Percentiles rank a stretch among this genome's conserved stretches.
phyloP scores from a whole-genome alignment of 2,113 vertebrate genomes.

The Nansenia antarctica region DNA sequence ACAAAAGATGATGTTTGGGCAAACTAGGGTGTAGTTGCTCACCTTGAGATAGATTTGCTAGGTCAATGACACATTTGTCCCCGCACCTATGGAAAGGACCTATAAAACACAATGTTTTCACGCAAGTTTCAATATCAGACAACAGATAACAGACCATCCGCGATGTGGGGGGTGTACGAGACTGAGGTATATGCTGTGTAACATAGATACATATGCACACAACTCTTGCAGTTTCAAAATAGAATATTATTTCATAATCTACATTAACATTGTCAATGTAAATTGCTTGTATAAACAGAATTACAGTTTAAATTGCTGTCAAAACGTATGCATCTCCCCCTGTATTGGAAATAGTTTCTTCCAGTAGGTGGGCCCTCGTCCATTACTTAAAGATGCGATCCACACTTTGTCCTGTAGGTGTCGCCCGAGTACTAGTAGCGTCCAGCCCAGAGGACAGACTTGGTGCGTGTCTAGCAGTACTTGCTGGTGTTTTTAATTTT shows the following conservation, averaged over 20 bases:
- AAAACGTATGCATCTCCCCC: neutral
- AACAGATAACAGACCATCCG: neutral
- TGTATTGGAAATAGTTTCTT: neutral
- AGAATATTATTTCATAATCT: too few relatives aligned
- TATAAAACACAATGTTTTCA: neutral
- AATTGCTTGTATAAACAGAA: neutral
- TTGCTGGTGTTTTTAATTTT: too few relatives aligned
- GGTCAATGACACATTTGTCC: neutral
- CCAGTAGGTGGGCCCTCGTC: neutral
- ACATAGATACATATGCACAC: too few relatives aligned
- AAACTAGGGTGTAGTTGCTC: slow-evolving; percentile 5
- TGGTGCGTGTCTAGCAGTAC: neutral
- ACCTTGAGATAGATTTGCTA: slow-evolving; percentile 23
- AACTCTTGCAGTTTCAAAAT: too few relatives aligned
- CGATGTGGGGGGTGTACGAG: neutral
- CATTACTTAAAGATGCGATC: neutral
- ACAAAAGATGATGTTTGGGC: neutral
- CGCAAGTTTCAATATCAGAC: slow-evolving; percentile 11
- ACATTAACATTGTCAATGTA: neutral
- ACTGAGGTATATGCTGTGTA: neutral
- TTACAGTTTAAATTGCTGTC: neutral
- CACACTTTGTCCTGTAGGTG: neutral
- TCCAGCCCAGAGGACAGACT: neutral
- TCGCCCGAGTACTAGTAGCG: neutral
- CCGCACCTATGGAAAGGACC: neutral